Conservation (phyloP, 2,797 vertebrate genomes). For the Danio jaintianensis region DNA sequence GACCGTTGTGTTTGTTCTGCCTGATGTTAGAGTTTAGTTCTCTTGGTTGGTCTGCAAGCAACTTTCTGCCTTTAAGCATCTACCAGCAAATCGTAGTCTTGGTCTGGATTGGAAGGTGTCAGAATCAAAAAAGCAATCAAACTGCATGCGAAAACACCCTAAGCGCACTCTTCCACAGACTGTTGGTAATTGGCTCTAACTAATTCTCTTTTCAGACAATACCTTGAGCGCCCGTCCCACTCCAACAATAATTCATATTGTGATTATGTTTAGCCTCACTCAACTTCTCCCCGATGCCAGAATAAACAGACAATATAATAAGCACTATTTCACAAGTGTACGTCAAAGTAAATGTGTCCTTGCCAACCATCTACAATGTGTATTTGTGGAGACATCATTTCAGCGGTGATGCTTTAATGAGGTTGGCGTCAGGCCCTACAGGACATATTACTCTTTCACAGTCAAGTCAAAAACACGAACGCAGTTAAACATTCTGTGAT, state of each 20-base stretch:
- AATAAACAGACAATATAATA: conserved; percentile 40
- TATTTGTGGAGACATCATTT: conserved; percentile 10
- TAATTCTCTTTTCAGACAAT: conserved; percentile 22
- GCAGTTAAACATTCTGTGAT: conserved; percentile 17
- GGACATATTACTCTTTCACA: conserved; percentile 36
- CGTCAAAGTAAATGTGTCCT: conserved; percentile 25
- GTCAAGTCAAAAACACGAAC: conserved; percentile 19
- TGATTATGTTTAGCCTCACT: conserved; percentile 31
- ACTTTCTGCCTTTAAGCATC: background rate
- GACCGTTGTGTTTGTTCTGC: background rate
- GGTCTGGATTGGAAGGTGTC: background rate
- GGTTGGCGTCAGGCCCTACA: conserved; percentile 9
- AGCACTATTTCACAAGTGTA: conserved; percentile 26
- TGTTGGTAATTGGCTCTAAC: conserved; percentile 11
- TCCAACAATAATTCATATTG: background rate
- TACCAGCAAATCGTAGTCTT: background rate
- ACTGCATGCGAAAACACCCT: background rate
- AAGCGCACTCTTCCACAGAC: conserved; percentile 7
- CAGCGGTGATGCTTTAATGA: conserved; percentile 25
- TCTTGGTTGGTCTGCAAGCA: background rate
- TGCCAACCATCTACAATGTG: conserved; percentile 28
- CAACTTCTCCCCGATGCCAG: conserved; percentile 14
- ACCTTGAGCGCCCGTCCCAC: conserved; percentile 1
- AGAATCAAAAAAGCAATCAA: conserved; percentile 3
- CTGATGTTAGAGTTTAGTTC: background rate